Conservation (phyloP, 2,113 vertebrate species). For the Colistium nudipinnis region DNA sequence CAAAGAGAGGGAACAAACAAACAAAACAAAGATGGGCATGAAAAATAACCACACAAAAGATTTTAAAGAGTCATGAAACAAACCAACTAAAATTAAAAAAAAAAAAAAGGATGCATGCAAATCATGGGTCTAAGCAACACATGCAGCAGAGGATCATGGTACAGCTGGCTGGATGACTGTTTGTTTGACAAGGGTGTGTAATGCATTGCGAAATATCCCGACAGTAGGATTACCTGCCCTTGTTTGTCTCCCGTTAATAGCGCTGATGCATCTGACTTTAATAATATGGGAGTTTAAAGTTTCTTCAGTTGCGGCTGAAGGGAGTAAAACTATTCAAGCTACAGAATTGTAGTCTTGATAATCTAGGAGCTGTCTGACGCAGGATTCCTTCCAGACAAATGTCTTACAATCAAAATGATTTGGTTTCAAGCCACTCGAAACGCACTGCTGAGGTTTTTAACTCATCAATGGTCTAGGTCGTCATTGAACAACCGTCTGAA, state of each 20-base stretch:
- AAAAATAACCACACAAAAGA: conserved; percentile 87
- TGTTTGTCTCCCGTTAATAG: conserved; percentile 34
- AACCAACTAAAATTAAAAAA: conserved; percentile 67
- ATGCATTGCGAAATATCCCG: conserved; percentile 29
- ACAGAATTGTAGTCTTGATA: conserved; percentile 48
- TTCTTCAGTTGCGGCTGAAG: conserved; percentile 32
- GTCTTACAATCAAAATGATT: conserved; percentile 24
- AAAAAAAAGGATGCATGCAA: conserved; percentile 80
- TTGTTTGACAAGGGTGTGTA: conserved; percentile 58
- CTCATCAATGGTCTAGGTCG: not conserved
- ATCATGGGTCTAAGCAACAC: conserved; percentile 90
- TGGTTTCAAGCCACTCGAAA: conserved; percentile 63
- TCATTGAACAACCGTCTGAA: too few relatives aligned
- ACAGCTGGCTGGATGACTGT: conserved; percentile 86
- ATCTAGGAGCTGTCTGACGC: conserved; percentile 94
- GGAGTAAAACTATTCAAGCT: conserved; percentile 32
- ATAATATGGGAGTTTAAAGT: conserved; percentile 30
- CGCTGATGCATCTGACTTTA: conserved; percentile 12
- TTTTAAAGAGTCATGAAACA: conserved; percentile 84
- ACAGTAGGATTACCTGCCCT: conserved; percentile 43
- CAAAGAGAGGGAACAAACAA: conserved; percentile 94
- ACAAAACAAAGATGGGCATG: conserved; percentile 95
- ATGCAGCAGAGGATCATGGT: conserved; percentile 98
- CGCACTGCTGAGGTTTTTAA: conserved; percentile 26
- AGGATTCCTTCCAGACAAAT: conserved; percentile 76